Percentiles rank a stretch among this genome's conserved stretches.
These are phyloP conservation scores for Zosterops hypoxanthus DNA, from an alignment of 2,113 vertebrate genomes.

Conservation along the genomic window DNA sequence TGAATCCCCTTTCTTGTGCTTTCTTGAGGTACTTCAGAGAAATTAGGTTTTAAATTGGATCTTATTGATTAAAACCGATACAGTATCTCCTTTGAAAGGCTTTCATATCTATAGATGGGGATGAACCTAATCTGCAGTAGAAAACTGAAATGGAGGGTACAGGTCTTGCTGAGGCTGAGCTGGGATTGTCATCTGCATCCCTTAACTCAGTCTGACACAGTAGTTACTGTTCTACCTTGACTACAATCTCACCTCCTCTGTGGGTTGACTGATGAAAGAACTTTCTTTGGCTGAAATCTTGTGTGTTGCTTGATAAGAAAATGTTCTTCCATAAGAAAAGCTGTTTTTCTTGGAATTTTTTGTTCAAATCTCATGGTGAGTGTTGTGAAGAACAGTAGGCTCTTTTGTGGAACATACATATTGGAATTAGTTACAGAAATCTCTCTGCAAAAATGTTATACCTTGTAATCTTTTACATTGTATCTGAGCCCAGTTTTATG, in stretches of 20 bases:
- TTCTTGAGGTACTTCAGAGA: not conserved
- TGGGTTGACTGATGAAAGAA: not conserved
- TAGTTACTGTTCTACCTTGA: not conserved
- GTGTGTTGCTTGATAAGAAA: not conserved
- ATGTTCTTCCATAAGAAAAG: not conserved
- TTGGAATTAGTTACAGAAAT: not conserved
- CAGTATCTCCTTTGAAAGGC: not conserved
- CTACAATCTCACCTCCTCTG: not conserved
- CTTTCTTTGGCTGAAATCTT: not conserved
- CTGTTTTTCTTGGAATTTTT: not conserved
- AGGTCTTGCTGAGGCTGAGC: not conserved
- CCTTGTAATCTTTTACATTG: not conserved
- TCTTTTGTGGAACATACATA: not conserved
- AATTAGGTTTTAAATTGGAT: conserved; percentile 20
- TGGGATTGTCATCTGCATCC: not conserved
- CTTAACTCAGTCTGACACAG: not conserved
- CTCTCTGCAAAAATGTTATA: not conserved
- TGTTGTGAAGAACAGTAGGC: not conserved
- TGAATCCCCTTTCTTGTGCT: not conserved
- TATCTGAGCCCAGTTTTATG: not conserved
- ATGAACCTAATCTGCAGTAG: not conserved
- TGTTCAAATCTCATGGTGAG: not conserved
- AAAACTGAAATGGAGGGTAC: not conserved
- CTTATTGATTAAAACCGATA: not conserved
- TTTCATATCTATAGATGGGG: not conserved